phyloP scores from a whole-genome alignment of 2,797 vertebrate species.

The Sphenodon punctatus region DNA sequence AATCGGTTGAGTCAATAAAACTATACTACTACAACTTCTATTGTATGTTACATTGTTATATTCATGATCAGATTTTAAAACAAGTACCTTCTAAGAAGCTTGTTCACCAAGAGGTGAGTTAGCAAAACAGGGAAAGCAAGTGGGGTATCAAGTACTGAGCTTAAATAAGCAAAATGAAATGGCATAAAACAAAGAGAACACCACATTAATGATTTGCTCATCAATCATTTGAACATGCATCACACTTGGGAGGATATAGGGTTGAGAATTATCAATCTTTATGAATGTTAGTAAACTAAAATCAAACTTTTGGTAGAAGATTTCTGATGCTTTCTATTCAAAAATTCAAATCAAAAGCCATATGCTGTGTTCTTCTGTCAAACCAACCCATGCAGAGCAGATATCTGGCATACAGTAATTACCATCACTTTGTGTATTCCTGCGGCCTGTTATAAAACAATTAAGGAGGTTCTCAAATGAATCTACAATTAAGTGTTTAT shows the following conservation, averaged over 20 bases:
- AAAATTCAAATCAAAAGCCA: constrained; percentile 1
- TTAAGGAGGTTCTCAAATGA: constrained; percentile 43
- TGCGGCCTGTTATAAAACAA: constrained; percentile 66
- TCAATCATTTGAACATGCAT: neutral
- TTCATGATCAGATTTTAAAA: neutral
- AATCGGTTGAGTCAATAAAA: too few species aligned
- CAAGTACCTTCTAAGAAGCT: neutral
- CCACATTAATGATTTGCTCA: neutral
- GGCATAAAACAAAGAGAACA: neutral
- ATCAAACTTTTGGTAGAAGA: neutral
- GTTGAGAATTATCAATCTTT: neutral
- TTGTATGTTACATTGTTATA: neutral
- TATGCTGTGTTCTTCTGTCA: neutral
- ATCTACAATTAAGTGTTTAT: constrained; percentile 25
- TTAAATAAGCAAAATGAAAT: neutral
- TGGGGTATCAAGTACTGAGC: neutral
- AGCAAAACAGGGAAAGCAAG: neutral
- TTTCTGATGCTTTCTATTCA: constrained; percentile 14
- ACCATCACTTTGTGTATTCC: constrained; percentile 65
- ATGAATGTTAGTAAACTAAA: neutral
- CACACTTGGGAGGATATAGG: neutral
- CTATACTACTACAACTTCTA: too few species aligned
- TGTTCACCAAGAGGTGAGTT: neutral
- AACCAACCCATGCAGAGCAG: neutral
- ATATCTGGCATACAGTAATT: constrained; percentile 17